Evolutionary conservation across 2,113 vertebrate genomes (phyloP).

Genomic region (Megaceryle maxima): DNA sequence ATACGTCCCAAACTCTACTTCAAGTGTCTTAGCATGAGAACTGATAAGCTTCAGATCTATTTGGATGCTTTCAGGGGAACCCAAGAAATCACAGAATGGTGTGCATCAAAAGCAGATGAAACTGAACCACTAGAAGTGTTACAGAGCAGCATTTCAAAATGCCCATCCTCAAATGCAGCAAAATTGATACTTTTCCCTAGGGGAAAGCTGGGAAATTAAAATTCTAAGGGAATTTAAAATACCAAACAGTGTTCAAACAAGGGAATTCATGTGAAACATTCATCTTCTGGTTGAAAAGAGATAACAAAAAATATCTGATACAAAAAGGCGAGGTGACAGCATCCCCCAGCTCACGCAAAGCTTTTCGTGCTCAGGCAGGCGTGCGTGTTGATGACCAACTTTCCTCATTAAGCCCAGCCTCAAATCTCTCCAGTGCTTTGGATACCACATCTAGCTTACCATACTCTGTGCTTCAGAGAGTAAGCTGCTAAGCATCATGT

Average conservation of each 20-base stretch:
- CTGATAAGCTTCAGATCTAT: not conserved
- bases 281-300: not conserved
- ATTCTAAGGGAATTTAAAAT: not conserved
- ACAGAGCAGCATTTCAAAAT: not conserved
- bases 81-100: not conserved
- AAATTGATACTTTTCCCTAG: not conserved
- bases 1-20: not conserved
- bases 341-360: not conserved
- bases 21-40: not conserved
- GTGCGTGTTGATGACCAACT: rapidly evolving
- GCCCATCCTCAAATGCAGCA: not conserved
- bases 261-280: not conserved
- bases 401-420: not conserved
- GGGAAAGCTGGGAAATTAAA: not conserved
- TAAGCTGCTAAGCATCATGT: not conserved
- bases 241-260: rapidly evolving
- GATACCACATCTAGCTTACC: not conserved
- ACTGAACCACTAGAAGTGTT: not conserved
- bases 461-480: rapidly evolving
- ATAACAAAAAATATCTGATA: not conserved
- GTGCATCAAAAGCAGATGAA: not conserved
- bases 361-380: not conserved
- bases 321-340: not conserved
- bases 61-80: not conserved
- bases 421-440: not conserved